Evolutionary conservation across 1,140 invertebrate genomes (phyloP), one percentile per base, ranked within the genome.

Genomic region (Matsumurasca onukii): DNA sequence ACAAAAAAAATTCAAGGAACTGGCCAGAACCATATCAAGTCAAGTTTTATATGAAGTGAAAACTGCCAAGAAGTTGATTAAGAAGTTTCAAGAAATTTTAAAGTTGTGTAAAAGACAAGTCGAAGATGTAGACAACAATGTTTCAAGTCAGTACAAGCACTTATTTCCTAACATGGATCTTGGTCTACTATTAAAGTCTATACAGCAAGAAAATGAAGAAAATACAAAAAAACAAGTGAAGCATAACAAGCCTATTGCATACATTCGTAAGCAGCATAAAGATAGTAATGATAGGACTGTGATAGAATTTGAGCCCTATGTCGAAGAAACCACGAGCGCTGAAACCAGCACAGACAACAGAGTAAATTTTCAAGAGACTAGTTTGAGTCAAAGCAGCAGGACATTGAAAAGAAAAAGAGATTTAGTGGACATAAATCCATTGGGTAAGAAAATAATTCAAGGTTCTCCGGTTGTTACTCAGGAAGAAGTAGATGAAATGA

Each of bases 401-500:
- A 9, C 34, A 39, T 12, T 27, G 5, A 59, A 59, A 27, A 59
- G 55, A 27, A 59, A 25, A 5, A 13, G 55, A 22, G 55, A 27
- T 29, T 29, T 59, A 29, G 22, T 59, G 2, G 55, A 27, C 30
- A 22, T 59, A 9, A 59, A 59, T 27, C 55, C 55, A 22, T 27
- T 59, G 24, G 55, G 55, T 27, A 59, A 52, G 49, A 52, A 59
- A 27, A 27, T 59, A 5, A 59, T 59, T 29, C 30, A 27, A 59
- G 55, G 55, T 22, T 27, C 55, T 2, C 55, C 55, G 12, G 55
- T 27, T 2, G 25, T 59, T 15, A 59, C 55, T 12, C 13, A 59
- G 30, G 55, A 59, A 29, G 55, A 59, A 9, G 5, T 59, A 27
- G 24, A 24, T n/a, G n/a, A n/a, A n/a, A n/a, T n/a, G n/a, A n/a